A percentile compares a stretch with the other conserved stretches of the same genome.
Evolutionary conservation across 2,113 vertebrate species (phyloP).

Genomic region (Gnathonemus echidnorhynchus): DNA sequence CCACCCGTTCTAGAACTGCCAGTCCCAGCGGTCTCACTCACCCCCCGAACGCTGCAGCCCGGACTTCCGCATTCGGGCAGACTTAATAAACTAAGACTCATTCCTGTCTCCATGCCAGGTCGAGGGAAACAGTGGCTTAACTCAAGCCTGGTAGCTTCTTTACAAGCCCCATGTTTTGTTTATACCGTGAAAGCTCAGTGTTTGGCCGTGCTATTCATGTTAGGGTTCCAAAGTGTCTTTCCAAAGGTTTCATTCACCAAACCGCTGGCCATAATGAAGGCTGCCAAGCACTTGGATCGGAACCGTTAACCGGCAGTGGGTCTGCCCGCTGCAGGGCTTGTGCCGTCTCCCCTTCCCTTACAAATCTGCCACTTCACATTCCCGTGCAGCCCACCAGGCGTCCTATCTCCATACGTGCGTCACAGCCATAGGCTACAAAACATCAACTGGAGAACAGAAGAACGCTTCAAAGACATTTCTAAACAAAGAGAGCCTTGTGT

Average conservation of each 20-base stretch:
- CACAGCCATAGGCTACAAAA: neutral
- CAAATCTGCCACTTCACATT: neutral
- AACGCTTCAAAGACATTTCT: neutral
- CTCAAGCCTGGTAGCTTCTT: neutral
- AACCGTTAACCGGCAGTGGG: neutral
- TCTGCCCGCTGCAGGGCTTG: neutral
- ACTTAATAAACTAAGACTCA: neutral
- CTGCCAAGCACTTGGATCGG: neutral
- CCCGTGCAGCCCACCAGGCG: neutral
- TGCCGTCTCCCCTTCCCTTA: neutral
- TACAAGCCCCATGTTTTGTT: neutral
- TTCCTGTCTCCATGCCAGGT: neutral
- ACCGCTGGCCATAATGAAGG: neutral
- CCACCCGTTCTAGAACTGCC: neutral
- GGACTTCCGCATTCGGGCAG: neutral
- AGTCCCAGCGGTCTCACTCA: neutral
- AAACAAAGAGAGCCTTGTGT: neutral
- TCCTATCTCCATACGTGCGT: neutral
- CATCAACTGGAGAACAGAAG: neutral
- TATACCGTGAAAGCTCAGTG: neutral
- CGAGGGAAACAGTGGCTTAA: neutral
- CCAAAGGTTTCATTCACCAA: conserved; percentile 4
- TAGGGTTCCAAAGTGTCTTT: neutral
- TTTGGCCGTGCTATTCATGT: neutral
- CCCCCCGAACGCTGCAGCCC: neutral